Evolutionary conservation across 1,140 invertebrate genomes (phyloP), one percentile per base, ranked within the genome.

Genomic region (Atta colombica): DNA sequence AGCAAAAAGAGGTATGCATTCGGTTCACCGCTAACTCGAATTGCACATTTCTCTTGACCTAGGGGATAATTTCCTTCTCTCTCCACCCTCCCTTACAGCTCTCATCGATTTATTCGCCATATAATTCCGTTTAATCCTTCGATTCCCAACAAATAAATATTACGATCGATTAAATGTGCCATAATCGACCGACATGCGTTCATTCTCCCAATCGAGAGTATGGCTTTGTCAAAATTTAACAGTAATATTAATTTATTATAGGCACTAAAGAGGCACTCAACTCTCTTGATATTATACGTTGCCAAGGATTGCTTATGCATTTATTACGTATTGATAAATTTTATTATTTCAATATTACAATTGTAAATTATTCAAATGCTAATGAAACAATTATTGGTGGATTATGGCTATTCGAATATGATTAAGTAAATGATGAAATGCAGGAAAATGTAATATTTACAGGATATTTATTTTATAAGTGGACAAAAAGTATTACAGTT

Each of bases 401-500:
- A 63, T 51, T 31, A 14, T 16, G 35, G 1, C 21, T 31, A 49
- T 35, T 31, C 12, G 14, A 45, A 74, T 72, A 21, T 35, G n/a
- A 1, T 74, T 25, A 60, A 84, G 14, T 35, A 35, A 74, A 86
- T 69, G 35, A 69, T 45, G 8, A 55, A 77, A 74, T 7, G 4
- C 35, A 25, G 12, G 35, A 25, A 45, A 58, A 65, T 55, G n/a
- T 68, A 78, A 66, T 90, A 90, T 90, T 87, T 89, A 90, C 88
- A 90, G 77, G 28, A 87, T 60, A 74, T 90, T 90, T 90, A 90
- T 90, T 90, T 28, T 68, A 66, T 87, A 89, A 90, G 74, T 90
- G 88, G 88, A 90, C 89, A 87, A 90, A 87, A 90, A 84, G 74
- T 90, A 89, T 87, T 88, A 89, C 88, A 90, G 88, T 75, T 90